A percentile compares a stretch with the other conserved stretches of the same genome.
Evolutionary conservation across 2,113 vertebrate species (phyloP).

Genomic region (Plotosus lineatus): DNA sequence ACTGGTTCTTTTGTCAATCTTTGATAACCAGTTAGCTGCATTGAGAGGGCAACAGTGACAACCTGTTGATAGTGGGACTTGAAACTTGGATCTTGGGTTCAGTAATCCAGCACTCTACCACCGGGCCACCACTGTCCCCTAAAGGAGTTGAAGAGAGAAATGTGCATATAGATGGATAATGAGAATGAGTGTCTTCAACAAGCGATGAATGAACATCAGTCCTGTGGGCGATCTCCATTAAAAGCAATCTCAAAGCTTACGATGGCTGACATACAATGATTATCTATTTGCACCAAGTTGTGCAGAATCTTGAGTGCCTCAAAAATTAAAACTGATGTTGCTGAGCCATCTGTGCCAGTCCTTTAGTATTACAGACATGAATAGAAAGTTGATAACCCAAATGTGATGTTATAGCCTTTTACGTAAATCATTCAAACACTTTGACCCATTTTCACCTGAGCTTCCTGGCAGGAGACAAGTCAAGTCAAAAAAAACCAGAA

Average conservation of each 20-base stretch:
- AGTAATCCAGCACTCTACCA: too few relatives aligned
- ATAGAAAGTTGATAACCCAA: too few relatives aligned
- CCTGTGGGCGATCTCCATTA: background rate
- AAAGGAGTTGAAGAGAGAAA: background rate
- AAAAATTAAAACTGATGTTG: background rate
- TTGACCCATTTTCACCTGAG: background rate
- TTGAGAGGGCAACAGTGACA: too few relatives aligned
- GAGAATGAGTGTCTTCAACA: constrained; percentile 8
- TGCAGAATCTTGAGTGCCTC: background rate
- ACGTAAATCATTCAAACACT: background rate
- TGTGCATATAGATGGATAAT: background rate
- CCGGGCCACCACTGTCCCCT: too few relatives aligned
- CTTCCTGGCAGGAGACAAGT: background rate
- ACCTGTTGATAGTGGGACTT: too few relatives aligned
- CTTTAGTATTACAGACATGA: background rate
- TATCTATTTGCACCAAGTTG: constrained; percentile 68
- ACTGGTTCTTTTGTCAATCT: too few relatives aligned
- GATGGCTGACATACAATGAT: constrained; percentile 58
- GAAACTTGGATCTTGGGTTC: too few relatives aligned
- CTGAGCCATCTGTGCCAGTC: background rate
- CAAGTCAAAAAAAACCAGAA: background rate
- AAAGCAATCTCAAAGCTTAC: constrained; percentile 13
- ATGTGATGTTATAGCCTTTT: background rate
- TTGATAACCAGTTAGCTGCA: too few relatives aligned
- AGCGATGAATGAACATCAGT: background rate